These are phyloP conservation scores for Ephestia elutella DNA, from an alignment of 1,140 invertebrate species.

Conservation along the genomic window DNA sequence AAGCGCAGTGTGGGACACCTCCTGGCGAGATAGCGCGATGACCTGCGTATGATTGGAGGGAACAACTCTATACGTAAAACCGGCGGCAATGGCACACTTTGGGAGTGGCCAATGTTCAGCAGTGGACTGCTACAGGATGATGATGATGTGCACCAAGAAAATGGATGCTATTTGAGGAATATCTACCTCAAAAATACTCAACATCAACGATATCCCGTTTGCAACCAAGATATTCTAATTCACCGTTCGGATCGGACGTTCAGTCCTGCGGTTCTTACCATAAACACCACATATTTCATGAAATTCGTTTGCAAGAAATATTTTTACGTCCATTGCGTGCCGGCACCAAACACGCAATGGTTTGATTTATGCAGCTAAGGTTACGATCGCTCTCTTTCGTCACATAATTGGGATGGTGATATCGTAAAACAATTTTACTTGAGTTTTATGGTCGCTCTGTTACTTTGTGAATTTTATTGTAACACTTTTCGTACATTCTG, in stretches of 20 bases:
- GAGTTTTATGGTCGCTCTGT: not conserved
- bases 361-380: conserved; percentile 38
- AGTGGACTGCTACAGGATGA: too few species aligned
- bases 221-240: conserved; percentile 19
- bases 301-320: conserved; percentile 38
- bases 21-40: too few species aligned
- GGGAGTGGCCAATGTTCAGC: too few species aligned
- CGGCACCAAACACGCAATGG: conserved; percentile 42
- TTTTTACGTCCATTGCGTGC: conserved; percentile 48
- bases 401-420: conserved; percentile 24
- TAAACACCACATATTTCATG: conserved; percentile 35
- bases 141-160: too few species aligned
- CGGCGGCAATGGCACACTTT: too few species aligned
- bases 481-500: too few species aligned
- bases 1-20: too few species aligned
- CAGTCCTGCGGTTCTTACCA: conserved; percentile 26
- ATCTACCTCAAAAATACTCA: too few species aligned
- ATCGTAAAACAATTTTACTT: conserved; percentile 18
- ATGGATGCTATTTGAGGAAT: too few species aligned
- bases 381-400: conserved; percentile 16
- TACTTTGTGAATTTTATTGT: too few species aligned
- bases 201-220: not conserved
- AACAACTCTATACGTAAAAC: too few species aligned
- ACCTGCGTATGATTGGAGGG: too few species aligned
- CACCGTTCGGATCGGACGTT: conserved; percentile 6